A percentile compares a stretch with the other conserved stretches of the same genome.
phyloP scores from a whole-genome alignment of 1,140 invertebrate species.

The Calephelis nemesis region DNA sequence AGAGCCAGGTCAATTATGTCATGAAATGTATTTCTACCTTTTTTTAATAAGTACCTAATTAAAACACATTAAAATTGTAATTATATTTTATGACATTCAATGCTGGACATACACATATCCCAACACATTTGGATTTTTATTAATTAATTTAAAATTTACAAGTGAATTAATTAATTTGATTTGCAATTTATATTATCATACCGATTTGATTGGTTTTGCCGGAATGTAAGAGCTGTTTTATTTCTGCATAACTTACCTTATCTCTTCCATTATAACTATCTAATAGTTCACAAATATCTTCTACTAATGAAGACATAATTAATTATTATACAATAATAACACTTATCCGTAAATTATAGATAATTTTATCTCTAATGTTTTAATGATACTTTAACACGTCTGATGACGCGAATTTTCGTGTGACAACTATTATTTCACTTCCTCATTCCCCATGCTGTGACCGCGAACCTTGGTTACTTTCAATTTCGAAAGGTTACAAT shows the following conservation, averaged over 20 bases:
- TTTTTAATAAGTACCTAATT: no score
- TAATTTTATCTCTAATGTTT: slow-evolving; percentile 40
- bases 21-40: no score
- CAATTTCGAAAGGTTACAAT: slow-evolving; percentile 37
- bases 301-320: slow-evolving; percentile 56
- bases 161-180: neutral
- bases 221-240: slow-evolving; percentile 38
- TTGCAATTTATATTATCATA: no score
- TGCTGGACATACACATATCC: no score
- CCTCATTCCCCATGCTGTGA: slow-evolving; percentile 45
- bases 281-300: slow-evolving; percentile 71
- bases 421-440: slow-evolving; percentile 59
- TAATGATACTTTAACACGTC: slow-evolving; percentile 26
- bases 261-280: slow-evolving; percentile 72
- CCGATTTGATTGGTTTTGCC: slow-evolving; percentile 21
- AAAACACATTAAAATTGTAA: no score
- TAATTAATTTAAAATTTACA: no score
- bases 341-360: slow-evolving; percentile 39
- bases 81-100: no score
- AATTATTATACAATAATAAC: slow-evolving; percentile 30
- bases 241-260: slow-evolving; percentile 71
- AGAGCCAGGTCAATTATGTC: no score
- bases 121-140: no score
- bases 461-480: slow-evolving; percentile 56
- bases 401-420: slow-evolving; percentile 41